Conservation (phyloP, 2,888 invertebrate species). For the Ligdia adustata region DNA sequence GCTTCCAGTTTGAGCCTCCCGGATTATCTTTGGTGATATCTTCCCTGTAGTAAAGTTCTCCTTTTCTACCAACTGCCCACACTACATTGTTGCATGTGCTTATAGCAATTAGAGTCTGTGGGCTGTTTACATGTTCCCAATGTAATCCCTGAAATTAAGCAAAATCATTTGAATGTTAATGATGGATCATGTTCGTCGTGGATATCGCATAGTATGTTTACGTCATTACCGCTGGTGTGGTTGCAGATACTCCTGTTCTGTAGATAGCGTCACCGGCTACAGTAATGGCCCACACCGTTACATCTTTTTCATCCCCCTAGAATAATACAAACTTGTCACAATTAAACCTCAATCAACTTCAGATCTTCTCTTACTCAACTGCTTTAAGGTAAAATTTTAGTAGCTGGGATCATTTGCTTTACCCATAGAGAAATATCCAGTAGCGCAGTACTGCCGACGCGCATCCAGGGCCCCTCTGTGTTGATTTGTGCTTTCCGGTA, state of each 20-base stretch:
- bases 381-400: too few relatives aligned
- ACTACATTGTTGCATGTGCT: slow-evolving; percentile 88
- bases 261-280: slow-evolving; percentile 94
- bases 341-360: not conserved
- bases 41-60: slow-evolving; percentile 91
- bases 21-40: slow-evolving; percentile 89
- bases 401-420: slow-evolving; percentile 20
- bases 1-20: slow-evolving; percentile 89
- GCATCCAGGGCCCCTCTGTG: slow-evolving; percentile 94
- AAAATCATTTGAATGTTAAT: not conserved
- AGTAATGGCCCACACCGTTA: slow-evolving; percentile 93
- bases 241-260: slow-evolving; percentile 89
- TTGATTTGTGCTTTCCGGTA: slow-evolving; percentile 91
- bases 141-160: slow-evolving; percentile 83
- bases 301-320: slow-evolving; percentile 63
- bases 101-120: slow-evolving; percentile 90
- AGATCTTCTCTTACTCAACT: too few relatives aligned
- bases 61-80: slow-evolving; percentile 95
- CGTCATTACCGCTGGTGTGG: slow-evolving; percentile 87
- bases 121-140: slow-evolving; percentile 93
- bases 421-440: slow-evolving; percentile 91
- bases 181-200: too few relatives aligned
- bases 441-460: slow-evolving; percentile 93
- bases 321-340: slow-evolving; percentile 17
- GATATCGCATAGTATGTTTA: too few relatives aligned